Base-by-base conservation (phyloP, 2,797 vertebrate species). In the Hylomyscus alleni region DNA sequence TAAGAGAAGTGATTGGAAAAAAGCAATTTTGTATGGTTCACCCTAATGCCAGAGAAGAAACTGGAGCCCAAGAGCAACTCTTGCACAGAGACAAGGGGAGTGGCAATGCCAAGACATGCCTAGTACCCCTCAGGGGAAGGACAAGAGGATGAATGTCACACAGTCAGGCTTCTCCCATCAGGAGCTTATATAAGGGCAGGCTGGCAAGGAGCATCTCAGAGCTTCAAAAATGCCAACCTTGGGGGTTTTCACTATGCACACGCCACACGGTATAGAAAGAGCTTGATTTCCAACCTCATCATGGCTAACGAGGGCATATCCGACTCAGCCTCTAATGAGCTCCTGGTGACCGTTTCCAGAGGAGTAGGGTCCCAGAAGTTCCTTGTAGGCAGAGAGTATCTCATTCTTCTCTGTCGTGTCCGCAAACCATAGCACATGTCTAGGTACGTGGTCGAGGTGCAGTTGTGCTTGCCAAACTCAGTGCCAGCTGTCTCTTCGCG, bases 1-100 rank as follows among this genome's bases (percentile, higher is more conserved):
- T 34, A 80, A 54, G 77, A 80, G 77, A 20, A 54, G 44, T 72
- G 54, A 40, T n/a, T 11, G 19, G 19, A 54, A 88, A 88, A 60
- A 1, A 92, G 50, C 15, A 54, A n/a, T 77, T 62, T 65, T 75
- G 22, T 62, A 62, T 22, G 34, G 47, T 17, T 93, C 81, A 81
- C 19, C 34, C 72, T 93, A 90, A 91, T 20, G 54, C 15, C 37
- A 78, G 54, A 31, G 77, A 93, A 80, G 40, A 92, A 81, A 85
- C 44, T n/a, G 19, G 47, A 85, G 26, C 37, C 62, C 26, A 7
- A 73, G 34, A 19, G 13, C 20, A 17, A 58, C 72, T 24, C 76
- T 40, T 58, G 6, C 22, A 40, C 1, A 24, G 40, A 44, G 69
- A 94, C 34, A 37, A 91, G 47, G 0, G 20, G 75, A 78, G 52